phyloP scores from a whole-genome alignment of 2,113 vertebrate species.

The Prietella phreatophila region DNA sequence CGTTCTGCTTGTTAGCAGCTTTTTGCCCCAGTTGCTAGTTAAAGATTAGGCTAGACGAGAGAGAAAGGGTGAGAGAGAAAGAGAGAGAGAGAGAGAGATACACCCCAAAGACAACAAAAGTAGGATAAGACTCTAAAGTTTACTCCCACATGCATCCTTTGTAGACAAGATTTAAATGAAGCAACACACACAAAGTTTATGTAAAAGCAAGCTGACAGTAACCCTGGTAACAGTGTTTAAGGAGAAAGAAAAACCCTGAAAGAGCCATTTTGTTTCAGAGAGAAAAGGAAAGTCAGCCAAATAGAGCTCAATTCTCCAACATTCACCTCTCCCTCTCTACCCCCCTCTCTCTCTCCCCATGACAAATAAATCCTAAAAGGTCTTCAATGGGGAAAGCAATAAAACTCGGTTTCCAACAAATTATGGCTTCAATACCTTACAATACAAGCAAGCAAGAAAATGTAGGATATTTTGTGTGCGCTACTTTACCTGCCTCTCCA shows the following conservation, averaged over 20 bases:
- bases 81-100: background rate
- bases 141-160: conserved; percentile 31
- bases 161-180: conserved; percentile 5
- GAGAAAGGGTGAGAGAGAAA: background rate
- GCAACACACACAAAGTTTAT: background rate
- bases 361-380: background rate
- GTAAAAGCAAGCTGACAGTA: conserved; percentile 22
- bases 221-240: conserved; percentile 19
- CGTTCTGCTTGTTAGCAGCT: conserved; percentile 44
- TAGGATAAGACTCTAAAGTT: conserved; percentile 11
- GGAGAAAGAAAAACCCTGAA: conserved; percentile 1
- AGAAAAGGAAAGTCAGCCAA: background rate
- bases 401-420: background rate
- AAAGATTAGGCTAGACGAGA: background rate
- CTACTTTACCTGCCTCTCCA: conserved; percentile 86
- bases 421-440: background rate
- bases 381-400: background rate
- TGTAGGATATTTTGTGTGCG: background rate
- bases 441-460: background rate
- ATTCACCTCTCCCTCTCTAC: background rate
- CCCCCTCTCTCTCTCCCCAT: background rate
- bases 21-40: background rate
- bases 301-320: background rate
- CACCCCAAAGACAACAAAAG: conserved; percentile 7
- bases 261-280: conserved; percentile 36